Base-by-base conservation (phyloP, 1,140 invertebrate species). In the Sycophaga agraensis region DNA sequence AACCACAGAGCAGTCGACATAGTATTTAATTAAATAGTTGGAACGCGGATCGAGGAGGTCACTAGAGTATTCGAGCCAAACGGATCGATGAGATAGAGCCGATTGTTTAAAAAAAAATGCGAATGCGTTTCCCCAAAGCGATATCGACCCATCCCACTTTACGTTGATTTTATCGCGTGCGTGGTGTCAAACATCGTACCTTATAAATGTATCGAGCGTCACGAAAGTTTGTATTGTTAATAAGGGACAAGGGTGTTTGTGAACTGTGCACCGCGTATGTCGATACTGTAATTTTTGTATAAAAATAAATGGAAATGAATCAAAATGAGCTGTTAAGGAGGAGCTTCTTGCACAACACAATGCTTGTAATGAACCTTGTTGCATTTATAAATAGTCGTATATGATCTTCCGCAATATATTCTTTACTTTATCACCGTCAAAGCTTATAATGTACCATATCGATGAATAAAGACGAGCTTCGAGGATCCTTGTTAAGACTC, bases 1-100 rank as follows among this genome's bases (percentile, higher is more conserved):
- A 69, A 60, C 53, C 66, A 34, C 46, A 35, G n/a, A n/a, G n/a
- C n/a, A n/a, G n/a, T n/a, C n/a, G n/a, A 34, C 34, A 70, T 73
- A 69, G 54, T 59, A 66, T 68, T 73, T 67, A 67, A 68, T 62
- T 46, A 62, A 35, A 65, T 58, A 48, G n/a, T 17, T 31, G 16
- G 45, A 43, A 40, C 8, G 37, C 8, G 21, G n/a, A n/a, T n/a
- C n/a, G n/a, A n/a, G n/a, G n/a, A n/a, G n/a, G n/a, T n/a, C n/a
- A n/a, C n/a, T n/a, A n/a, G n/a, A n/a, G n/a, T n/a, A n/a, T n/a
- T n/a, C n/a, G n/a, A n/a, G n/a, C n/a, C n/a, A n/a, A 11, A 39
- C 7, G 14, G n/a, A 39, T 39, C 35, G 35, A 39, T 11, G 7
- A 8, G 35, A n/a, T 14, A 21, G 17, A n/a, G n/a, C n/a, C n/a